Evolutionary conservation across 2,888 invertebrate species (phyloP).

Genomic region (Buathra laborator): DNA sequence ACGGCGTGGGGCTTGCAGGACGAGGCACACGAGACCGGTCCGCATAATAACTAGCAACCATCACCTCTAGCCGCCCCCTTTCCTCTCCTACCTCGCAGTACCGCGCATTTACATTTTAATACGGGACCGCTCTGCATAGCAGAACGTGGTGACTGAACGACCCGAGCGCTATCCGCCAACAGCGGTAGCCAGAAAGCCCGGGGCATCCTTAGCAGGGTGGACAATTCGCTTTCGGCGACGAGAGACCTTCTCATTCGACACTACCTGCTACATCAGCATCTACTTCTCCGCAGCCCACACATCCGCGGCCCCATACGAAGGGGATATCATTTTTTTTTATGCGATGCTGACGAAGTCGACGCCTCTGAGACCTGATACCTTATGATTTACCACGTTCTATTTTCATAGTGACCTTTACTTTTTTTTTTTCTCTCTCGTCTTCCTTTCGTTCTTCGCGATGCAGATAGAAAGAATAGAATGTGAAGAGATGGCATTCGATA

Average conservation of each 20-base stretch:
- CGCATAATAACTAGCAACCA: constrained; percentile 79
- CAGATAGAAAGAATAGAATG: neutral
- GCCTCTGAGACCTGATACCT: neutral
- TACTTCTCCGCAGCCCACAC: neutral
- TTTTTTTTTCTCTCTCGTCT: neutral
- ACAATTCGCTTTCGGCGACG: constrained; percentile 29
- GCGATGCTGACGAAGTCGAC: neutral
- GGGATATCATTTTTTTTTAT: constrained; percentile 16
- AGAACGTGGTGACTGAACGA: constrained; percentile 72
- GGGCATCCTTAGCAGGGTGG: constrained; percentile 12
- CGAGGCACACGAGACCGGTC: constrained; percentile 68
- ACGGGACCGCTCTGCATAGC: constrained; percentile 76
- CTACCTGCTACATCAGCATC: constrained; percentile 45
- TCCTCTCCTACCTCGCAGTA: neutral
- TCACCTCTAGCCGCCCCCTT: constrained; percentile 24
- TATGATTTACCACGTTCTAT: neutral
- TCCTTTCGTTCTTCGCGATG: neutral
- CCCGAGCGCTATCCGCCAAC: constrained; percentile 59
- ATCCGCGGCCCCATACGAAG: neutral
- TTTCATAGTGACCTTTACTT: neutral
- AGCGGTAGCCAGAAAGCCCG: constrained; percentile 23
- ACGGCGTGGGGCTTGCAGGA: constrained; percentile 55
- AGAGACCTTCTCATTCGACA: constrained; percentile 1
- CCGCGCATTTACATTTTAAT: constrained; percentile 81
- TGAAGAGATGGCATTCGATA: neutral